Evolutionary conservation across 2,113 vertebrate species (phyloP).

Genomic region (cattle (Bos taurus)): DNA sequence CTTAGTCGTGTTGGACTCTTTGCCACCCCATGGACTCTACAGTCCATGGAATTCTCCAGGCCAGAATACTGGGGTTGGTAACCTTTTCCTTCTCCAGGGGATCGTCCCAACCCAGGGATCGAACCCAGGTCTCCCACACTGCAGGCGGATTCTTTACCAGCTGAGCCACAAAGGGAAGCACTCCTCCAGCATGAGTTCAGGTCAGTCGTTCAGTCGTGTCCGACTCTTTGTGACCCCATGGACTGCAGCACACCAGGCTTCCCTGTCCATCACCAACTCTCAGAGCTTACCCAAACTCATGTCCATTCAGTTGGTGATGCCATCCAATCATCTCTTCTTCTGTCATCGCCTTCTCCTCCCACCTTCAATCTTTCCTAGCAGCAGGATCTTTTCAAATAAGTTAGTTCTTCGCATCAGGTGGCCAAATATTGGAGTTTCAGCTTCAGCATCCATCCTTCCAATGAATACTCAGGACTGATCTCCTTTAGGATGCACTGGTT

Average conservation of each 20-base stretch:
- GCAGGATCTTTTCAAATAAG: not conserved
- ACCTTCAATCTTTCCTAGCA: not conserved
- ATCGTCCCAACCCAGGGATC: not conserved
- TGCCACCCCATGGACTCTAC: not conserved
- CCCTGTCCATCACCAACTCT: not conserved
- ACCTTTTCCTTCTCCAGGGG: not conserved
- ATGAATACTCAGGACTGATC: not conserved
- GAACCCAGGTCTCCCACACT: fast-evolving
- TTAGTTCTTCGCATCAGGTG: not conserved
- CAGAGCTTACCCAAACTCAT: not conserved
- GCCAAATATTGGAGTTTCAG: not conserved
- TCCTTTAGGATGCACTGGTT: not conserved
- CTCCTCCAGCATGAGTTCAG: not conserved
- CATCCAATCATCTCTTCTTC: not conserved
- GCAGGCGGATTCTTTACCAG: not conserved
- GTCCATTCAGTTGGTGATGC: not conserved
- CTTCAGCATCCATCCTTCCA: not conserved
- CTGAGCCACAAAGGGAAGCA: not conserved
- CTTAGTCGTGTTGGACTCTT: not conserved
- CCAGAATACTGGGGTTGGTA: not conserved
- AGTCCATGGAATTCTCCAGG: not conserved
- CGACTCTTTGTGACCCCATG: fast-evolving
- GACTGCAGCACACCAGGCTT: not conserved
- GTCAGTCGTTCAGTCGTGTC: not conserved
- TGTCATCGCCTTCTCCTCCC: not conserved